Base-by-base conservation (phyloP, 2,113 vertebrate species). In the Istiophorus platypterus region DNA sequence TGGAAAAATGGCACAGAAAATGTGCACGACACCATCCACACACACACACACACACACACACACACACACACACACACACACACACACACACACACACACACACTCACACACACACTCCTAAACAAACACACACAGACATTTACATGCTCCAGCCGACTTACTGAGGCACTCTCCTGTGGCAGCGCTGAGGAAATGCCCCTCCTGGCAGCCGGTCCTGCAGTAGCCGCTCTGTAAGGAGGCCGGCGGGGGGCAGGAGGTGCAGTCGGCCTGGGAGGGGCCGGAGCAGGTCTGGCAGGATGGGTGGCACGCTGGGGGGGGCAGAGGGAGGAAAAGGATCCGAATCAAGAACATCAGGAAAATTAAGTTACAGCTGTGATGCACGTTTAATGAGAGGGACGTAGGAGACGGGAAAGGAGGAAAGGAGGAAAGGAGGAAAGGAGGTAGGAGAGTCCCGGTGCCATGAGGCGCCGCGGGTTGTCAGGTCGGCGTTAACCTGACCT, bases 221-320 rank as follows among this genome's bases (percentile, higher is more conserved):
- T 85, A 85, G 61, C 93, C 92, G 4, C 14, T 74, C n/a, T 82
- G 85, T 2, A 90, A 74, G 37, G 85, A 76, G 29, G 79, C 83
- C 68, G 17, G 49, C 1, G 15, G 42, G 31, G 91, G 76, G 29
- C 93, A 94, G 58, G 89, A 88, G 65, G 79, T 64, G 81, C 93
- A 94, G 88, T 92, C 92, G 0, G 92, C 89, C 84, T 92, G 90
- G 14, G 92, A 94, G 5, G 90, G 41, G 7, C 92, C 92, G 0
- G 85, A 80, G 72, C 93, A 94, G 0, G 61, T 68, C 70, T 68
- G 88, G 64, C 93, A 94, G 54, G 92, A 89, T 0, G 93, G 92
- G 74, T 94, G 93, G 64, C 93, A 94, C 0, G 58, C 93, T 94
- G 82, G 57, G 22, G 49, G n/a, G 49, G 0, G 15, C 22, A 42